phyloP scores from a whole-genome alignment of 2,888 invertebrate genomes.

The Caenorhabditis imperialis region DNA sequence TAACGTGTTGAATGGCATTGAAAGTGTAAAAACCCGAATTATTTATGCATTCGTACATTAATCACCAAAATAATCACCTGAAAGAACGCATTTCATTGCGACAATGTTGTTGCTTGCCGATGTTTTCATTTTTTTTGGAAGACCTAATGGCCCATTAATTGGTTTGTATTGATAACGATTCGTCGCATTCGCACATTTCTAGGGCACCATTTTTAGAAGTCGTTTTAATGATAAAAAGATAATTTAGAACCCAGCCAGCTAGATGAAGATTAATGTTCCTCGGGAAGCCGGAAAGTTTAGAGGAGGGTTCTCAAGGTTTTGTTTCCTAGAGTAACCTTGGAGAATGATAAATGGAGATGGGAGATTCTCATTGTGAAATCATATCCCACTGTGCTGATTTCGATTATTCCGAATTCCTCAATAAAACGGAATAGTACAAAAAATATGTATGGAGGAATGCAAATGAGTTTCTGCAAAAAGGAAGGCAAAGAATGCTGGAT shows the following conservation, averaged over 20 bases:
- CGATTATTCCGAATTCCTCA: no score
- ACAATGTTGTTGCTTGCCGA: slow-evolving; percentile 10
- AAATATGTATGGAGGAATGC: no score
- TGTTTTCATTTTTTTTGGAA: not conserved
- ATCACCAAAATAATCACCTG: slow-evolving; percentile 44
- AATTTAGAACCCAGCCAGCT: not conserved
- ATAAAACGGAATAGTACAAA: no score
- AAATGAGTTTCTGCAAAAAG: no score
- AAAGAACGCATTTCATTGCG: slow-evolving; percentile 7
- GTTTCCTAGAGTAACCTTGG: slow-evolving; percentile 23
- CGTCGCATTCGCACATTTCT: no score
- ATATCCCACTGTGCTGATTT: slow-evolving; percentile 33
- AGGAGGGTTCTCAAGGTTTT: not conserved
- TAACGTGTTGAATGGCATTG: not conserved
- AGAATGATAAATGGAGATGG: slow-evolving; percentile 2
- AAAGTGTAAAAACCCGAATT: slow-evolving; percentile 25
- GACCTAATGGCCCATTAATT: slow-evolving; percentile 54
- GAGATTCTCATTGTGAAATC: slow-evolving; percentile 4
- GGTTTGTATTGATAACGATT: slow-evolving; percentile 27
- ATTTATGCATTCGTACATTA: slow-evolving; percentile 36
- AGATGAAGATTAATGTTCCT: slow-evolving; percentile 12
- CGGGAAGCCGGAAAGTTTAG: slow-evolving; percentile 2
- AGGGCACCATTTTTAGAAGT: no score
- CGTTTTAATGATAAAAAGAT: no score
- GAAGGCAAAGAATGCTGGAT: no score